phyloP scores from a whole-genome alignment of 2,113 vertebrate genomes.

The Indri indri region DNA sequence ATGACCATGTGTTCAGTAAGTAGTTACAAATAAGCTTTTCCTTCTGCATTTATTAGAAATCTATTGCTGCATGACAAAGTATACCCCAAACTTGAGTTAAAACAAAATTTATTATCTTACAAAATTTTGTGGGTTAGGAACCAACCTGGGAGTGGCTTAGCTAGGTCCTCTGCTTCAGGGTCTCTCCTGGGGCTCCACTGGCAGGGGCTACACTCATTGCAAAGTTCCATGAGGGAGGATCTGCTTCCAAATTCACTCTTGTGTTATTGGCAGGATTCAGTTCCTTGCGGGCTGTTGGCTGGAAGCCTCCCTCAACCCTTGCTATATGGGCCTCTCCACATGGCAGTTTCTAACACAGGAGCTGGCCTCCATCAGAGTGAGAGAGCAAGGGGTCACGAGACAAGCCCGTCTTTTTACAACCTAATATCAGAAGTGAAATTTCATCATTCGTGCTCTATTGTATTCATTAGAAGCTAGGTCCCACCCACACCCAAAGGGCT shows the following conservation, averaged over 20 bases:
- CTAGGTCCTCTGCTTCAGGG: background rate
- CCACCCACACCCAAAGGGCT: background rate
- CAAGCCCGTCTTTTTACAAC: background rate
- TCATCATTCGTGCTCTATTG: background rate
- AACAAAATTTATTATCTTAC: background rate
- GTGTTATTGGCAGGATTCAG: background rate
- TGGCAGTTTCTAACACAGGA: background rate
- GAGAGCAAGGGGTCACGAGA: background rate
- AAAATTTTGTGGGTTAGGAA: background rate
- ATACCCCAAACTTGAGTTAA: background rate
- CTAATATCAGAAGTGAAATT: background rate
- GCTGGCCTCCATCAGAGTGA: background rate
- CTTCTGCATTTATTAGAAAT: background rate
- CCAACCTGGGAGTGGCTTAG: background rate
- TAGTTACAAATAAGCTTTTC: background rate
- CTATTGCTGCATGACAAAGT: background rate
- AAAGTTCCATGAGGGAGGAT: background rate
- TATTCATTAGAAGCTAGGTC: background rate
- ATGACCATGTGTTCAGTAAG: background rate
- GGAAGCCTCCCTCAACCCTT: background rate
- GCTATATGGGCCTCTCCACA: background rate
- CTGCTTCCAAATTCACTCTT: background rate
- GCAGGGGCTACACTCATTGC: background rate
- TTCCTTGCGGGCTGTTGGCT: background rate
- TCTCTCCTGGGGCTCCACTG: background rate